Conservation (phyloP, 2,797 vertebrate species). For the Australoheros facetus region DNA sequence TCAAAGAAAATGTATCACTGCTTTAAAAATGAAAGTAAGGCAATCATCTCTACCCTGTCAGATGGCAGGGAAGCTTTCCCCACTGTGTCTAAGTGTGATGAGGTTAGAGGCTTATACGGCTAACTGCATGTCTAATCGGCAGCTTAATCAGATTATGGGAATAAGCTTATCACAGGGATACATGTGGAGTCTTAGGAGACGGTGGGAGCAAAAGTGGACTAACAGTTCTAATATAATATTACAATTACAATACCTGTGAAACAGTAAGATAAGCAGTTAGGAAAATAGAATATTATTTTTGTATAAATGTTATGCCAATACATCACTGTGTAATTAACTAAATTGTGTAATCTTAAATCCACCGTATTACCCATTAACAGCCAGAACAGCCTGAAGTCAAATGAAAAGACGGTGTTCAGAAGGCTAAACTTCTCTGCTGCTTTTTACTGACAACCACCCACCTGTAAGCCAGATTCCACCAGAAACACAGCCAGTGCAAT, state of each 20-base stretch:
- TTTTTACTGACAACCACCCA: constrained; percentile 56
- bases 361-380: not conserved
- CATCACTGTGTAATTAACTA: not conserved
- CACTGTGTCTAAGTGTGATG: constrained; percentile 38
- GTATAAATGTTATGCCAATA: not conserved
- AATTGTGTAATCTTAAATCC: not conserved
- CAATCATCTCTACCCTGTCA: constrained; percentile 3
- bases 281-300: not conserved
- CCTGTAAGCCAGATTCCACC: constrained; percentile 94
- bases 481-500: constrained; percentile 94
- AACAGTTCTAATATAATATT: not conserved
- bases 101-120: constrained; percentile 54
- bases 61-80: constrained; percentile 1
- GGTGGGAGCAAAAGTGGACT: not conserved
- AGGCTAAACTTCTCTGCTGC: not conserved
- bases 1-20: not conserved
- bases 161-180: constrained; percentile 53
- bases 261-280: not conserved
- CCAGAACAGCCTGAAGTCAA: not conserved
- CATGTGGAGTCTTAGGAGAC: constrained; percentile 9
- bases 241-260: not conserved
- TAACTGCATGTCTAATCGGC: constrained; percentile 53
- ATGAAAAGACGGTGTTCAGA: not conserved
- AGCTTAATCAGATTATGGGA: constrained; percentile 63
- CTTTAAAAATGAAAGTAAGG: constrained; percentile 10